Evolutionary conservation across 2,113 vertebrate species (phyloP).

Genomic region (Boleophthalmus pectinirostris): DNA sequence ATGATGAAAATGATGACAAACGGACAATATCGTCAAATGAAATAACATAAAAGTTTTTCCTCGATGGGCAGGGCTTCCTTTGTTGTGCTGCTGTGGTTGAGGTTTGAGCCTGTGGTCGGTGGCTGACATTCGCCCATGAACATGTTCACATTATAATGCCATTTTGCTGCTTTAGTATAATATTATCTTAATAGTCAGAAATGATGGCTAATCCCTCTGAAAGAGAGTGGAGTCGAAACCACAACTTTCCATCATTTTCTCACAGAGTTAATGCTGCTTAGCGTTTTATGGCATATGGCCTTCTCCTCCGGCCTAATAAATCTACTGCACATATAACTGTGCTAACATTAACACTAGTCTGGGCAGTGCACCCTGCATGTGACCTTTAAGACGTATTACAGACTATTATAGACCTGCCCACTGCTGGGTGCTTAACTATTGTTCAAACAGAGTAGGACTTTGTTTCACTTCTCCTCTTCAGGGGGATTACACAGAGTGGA

Average conservation of each 20-base stretch:
- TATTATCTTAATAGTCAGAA: conserved; percentile 19
- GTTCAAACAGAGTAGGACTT: conserved; percentile 24
- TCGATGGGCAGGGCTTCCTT: background rate
- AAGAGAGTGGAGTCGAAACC: background rate
- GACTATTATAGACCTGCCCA: conserved; percentile 30
- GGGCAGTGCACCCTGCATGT: conserved; percentile 44
- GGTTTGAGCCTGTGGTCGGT: background rate
- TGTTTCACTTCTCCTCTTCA: conserved; percentile 4
- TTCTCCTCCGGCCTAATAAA: conserved; percentile 26
- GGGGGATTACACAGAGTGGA: conserved; percentile 21
- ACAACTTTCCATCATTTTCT: conserved; percentile 2
- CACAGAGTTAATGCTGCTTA: background rate
- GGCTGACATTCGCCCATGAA: conserved; percentile 10
- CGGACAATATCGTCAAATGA: background rate
- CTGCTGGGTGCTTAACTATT: conserved; percentile 47
- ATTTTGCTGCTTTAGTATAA: conserved; percentile 17
- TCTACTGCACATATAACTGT: conserved; percentile 23
- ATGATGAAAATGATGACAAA: background rate
- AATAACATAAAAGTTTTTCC: background rate
- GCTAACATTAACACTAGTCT: conserved; percentile 26
- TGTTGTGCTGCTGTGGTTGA: background rate
- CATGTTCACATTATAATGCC: conserved; percentile 19
- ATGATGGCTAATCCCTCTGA: background rate
- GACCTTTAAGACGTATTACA: conserved; percentile 45
- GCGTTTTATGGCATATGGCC: conserved; percentile 19